Evolutionary conservation across 2,888 invertebrate genomes (phyloP), one percentile per base, ranked within the genome.

Genomic region (Synanthedon andrenaeformis): DNA sequence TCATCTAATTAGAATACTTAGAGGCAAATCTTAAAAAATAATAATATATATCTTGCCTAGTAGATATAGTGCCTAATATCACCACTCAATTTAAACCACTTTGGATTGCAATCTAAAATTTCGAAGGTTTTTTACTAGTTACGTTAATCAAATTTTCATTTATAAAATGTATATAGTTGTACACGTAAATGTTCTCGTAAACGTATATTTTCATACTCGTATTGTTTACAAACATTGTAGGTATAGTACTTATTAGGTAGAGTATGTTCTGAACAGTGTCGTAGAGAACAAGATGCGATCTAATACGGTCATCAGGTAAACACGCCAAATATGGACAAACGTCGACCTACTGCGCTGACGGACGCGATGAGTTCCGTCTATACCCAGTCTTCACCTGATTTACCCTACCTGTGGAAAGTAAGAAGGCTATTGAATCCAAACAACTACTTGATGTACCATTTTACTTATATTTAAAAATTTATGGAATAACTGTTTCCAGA

Each of bases 281-380:
- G 10, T 35, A 35, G 35, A 45, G 42, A 45, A 45, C 12, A 19
- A 49, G 17, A 78, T 77, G 66, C 66, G 64, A 75, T 80, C 76
- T 76, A 81, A 79, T 74, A 75, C 82, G 77, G 76, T 75, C 71
- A 74, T 62, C 74, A 64, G 71, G 74, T 72, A 70, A 62, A 59
- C 59, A 56, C 57, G 55, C 79, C 83, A 72, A 81, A 83, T 73
- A 84, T 76, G 84, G 85, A 55, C 68, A 66, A 56, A 62, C 56
- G 62, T 57, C 76, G 81, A 76, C 82, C 81, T 70, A 79, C 75
- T 80, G 66, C 63, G 62, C 70, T 67, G 74, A 72, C 78, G 77
- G 79, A 82, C 75, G 63, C 61, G 58, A 58, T 64, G n/a, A 79
- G 83, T 80, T 84, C 85, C 84, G 85, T 75, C 76, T 78, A 60